A percentile compares a stretch with the other conserved stretches of the same genome.
Conservation (phyloP, 2,888 invertebrate species). For the Muschampia plurimacula region DNA sequence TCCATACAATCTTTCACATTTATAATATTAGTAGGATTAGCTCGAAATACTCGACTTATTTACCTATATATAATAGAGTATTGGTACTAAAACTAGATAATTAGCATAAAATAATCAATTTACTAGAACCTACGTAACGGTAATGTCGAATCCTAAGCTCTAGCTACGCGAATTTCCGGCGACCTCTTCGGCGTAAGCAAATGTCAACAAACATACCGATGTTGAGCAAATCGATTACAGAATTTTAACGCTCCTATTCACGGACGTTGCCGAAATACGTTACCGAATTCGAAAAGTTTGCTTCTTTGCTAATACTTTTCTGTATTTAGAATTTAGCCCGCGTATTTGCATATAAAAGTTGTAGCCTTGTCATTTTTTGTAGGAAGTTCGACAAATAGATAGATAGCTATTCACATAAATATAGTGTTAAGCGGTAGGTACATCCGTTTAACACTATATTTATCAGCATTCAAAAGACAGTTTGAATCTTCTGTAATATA, state of each 20-base stretch:
- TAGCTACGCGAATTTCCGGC: constrained; percentile 9
- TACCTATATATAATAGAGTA: too few species aligned
- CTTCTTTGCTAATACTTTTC: background rate
- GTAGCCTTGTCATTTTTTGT: constrained; percentile 1
- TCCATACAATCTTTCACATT: too few species aligned
- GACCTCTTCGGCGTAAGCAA: constrained; percentile 45
- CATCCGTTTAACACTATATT: constrained; percentile 9
- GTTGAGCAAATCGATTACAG: constrained; percentile 70
- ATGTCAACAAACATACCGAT: constrained; percentile 75
- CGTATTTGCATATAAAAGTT: background rate
- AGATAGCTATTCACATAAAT: constrained; percentile 2
- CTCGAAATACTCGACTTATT: too few species aligned
- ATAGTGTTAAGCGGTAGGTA: background rate
- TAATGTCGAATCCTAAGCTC: background rate
- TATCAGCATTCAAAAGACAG: constrained; percentile 14
- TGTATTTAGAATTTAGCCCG: background rate
- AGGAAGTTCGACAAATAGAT: background rate
- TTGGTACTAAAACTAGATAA: background rate
- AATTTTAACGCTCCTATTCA: constrained; percentile 61
- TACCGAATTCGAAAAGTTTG: constrained; percentile 28
- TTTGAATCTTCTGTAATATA: background rate
- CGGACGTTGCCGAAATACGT: constrained; percentile 45
- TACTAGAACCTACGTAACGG: background rate
- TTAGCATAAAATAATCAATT: background rate
- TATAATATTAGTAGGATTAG: too few species aligned